phyloP scores from a whole-genome alignment of 1,140 invertebrate genomes.

The Zophobas atratus region DNA sequence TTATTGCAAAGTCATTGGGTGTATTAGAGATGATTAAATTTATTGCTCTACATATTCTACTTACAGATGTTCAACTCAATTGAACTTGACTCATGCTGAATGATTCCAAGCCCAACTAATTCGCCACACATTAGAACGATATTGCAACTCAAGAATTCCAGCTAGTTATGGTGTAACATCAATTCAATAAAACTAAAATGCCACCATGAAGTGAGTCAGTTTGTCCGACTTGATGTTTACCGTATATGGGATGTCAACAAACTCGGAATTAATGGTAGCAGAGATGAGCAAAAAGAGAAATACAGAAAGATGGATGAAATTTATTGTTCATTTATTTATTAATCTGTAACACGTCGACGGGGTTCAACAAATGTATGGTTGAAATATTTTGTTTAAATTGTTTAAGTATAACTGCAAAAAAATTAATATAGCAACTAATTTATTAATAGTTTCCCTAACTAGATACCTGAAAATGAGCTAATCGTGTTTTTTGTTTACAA shows the following conservation, averaged over 20 bases:
- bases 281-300: neutral
- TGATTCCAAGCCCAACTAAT: conserved; percentile 34
- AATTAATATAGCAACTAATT: too few relatives aligned
- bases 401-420: too few relatives aligned
- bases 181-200: conserved; percentile 2
- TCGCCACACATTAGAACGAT: conserved; percentile 44
- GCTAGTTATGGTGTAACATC: conserved; percentile 28
- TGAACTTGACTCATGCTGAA: conserved; percentile 46
- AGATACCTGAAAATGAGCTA: too few relatives aligned
- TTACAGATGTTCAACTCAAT: conserved; percentile 36
- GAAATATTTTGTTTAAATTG: too few relatives aligned
- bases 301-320: neutral
- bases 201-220: neutral
- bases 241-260: neutral
- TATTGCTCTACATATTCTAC: conserved; percentile 41
- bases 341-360: too few relatives aligned
- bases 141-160: conserved; percentile 38
- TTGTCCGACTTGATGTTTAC: neutral
- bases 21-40: conserved; percentile 41
- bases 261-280: neutral
- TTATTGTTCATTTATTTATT: too few relatives aligned
- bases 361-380: too few relatives aligned
- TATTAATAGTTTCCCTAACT: too few relatives aligned
- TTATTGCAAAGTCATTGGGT: conserved; percentile 33
- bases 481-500: too few relatives aligned